These are phyloP conservation scores for Carcinoscorpius rotundicauda DNA, from an alignment of 1,140 invertebrate species.

Conservation along the genomic window DNA sequence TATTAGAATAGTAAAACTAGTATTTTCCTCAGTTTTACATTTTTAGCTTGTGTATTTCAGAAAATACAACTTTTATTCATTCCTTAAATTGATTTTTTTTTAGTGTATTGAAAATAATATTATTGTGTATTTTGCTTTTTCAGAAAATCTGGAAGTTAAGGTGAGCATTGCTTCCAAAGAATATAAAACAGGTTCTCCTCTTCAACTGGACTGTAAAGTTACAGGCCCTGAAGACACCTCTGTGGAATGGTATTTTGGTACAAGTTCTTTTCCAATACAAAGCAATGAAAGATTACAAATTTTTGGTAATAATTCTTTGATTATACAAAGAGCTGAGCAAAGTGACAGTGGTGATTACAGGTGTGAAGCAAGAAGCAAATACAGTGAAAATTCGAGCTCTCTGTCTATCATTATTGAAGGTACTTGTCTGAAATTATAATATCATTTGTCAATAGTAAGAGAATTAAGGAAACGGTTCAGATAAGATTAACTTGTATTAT, in stretches of 20 bases:
- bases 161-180: slow-evolving; percentile 7
- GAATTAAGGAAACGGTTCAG: too few relatives aligned
- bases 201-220: slow-evolving; percentile 18
- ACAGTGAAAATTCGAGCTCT: slow-evolving; percentile 34
- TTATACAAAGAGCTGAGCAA: slow-evolving; percentile 45
- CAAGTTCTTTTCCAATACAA: slow-evolving; percentile 1
- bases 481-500: too few relatives aligned
- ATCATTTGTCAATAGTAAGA: too few relatives aligned
- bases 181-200: slow-evolving; percentile 16
- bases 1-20: too few relatives aligned
- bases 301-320: slow-evolving; percentile 45
- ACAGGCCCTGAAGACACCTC: slow-evolving; percentile 6
- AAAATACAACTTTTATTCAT: too few relatives aligned
- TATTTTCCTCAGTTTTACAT: too few relatives aligned
- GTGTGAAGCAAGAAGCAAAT: slow-evolving; percentile 61
- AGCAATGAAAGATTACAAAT: slow-evolving; percentile 3
- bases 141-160: slow-evolving; percentile 17
- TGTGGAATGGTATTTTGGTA: slow-evolving; percentile 9
- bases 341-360: slow-evolving; percentile 61
- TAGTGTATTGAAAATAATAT: too few relatives aligned
- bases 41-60: too few relatives aligned
- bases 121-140: background rate
- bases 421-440: too few relatives aligned
- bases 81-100: too few relatives aligned
- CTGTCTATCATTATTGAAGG: too few relatives aligned